A percentile compares a stretch with the other conserved stretches of the same genome.
Conservation (phyloP, 2,113 vertebrate species). For the Zosterops japonicus region DNA sequence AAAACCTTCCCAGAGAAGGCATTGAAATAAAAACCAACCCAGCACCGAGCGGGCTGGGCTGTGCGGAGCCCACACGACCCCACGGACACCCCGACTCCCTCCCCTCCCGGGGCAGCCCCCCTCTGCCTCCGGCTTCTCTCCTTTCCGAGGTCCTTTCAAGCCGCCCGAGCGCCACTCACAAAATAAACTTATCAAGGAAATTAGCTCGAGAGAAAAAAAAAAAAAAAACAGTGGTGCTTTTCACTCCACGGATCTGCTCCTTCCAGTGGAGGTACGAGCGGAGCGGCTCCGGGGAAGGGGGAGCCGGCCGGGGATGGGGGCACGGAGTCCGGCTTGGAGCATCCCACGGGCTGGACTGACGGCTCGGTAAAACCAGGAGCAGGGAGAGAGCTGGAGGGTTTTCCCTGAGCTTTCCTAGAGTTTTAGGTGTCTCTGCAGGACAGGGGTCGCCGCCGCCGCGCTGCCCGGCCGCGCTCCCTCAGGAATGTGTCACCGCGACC, state of each 20-base stretch:
- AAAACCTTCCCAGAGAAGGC: background rate
- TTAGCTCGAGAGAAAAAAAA: background rate
- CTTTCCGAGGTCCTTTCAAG: background rate
- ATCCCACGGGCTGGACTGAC: background rate
- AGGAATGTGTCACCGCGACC: background rate
- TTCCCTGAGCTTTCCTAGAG: background rate
- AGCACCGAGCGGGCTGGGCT: background rate
- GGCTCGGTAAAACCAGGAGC: background rate
- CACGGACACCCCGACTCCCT: background rate
- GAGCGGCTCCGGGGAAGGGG: background rate
- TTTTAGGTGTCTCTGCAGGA: accelerated
- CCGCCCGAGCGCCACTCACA: background rate
- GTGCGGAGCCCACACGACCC: background rate
- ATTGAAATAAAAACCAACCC: background rate
- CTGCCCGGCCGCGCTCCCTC: background rate
- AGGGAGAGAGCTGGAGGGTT: background rate
- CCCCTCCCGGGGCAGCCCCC: background rate
- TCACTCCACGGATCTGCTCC: background rate
- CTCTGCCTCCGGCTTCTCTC: background rate
- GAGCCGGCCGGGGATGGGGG: background rate
- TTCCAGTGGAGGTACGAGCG: background rate
- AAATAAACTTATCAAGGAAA: background rate
- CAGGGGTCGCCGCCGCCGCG: background rate
- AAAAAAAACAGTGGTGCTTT: background rate
- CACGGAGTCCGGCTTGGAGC: background rate